A percentile compares a stretch with the other conserved stretches of the same genome.
Evolutionary conservation across 2,888 invertebrate species (phyloP).

Genomic region (Cerastoderma edule): DNA sequence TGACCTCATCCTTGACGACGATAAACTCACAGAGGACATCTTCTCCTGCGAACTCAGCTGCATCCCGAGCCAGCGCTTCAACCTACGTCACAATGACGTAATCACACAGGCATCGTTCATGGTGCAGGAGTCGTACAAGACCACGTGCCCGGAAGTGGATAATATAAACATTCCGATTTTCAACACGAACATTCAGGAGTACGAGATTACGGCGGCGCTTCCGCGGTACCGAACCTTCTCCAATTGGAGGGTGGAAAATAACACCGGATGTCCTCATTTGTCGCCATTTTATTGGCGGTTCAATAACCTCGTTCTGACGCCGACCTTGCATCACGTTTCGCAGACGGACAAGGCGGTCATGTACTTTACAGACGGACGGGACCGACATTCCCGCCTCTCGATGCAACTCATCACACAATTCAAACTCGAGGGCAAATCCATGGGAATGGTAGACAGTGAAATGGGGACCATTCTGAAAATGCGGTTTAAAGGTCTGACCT

Average conservation of each 20-base stretch:
- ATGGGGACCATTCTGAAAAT: slow-evolving; percentile 67
- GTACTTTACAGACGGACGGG: slow-evolving; percentile 41
- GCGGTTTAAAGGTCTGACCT: slow-evolving; percentile 48
- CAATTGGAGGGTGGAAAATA: slow-evolving; percentile 63
- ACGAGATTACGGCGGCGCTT: slow-evolving; percentile 64
- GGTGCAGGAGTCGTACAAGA: slow-evolving; percentile 68
- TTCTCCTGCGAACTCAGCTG: slow-evolving; percentile 65
- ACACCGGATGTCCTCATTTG: slow-evolving; percentile 65
- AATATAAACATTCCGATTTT: slow-evolving; percentile 71
- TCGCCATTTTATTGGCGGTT: slow-evolving; percentile 65
- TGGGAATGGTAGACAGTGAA: slow-evolving; percentile 68
- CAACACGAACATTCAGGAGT: slow-evolving; percentile 59
- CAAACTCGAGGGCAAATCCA: slow-evolving; percentile 63
- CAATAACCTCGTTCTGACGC: slow-evolving; percentile 41
- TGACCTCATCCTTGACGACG: slow-evolving; percentile 61
- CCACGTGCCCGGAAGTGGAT: slow-evolving; percentile 71
- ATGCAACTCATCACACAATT: slow-evolving; percentile 56
- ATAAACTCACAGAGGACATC: slow-evolving; percentile 60
- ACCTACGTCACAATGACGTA: slow-evolving; percentile 40
- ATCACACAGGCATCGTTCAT: slow-evolving; percentile 49
- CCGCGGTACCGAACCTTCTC: slow-evolving; percentile 67
- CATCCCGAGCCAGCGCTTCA: slow-evolving; percentile 50
- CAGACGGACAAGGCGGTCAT: slow-evolving; percentile 45
- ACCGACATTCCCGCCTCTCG: slow-evolving; percentile 33
- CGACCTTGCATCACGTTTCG: slow-evolving; percentile 3